Conservation (phyloP, 2,797 vertebrate genomes). For the Hypotaenidia philippensis region DNA sequence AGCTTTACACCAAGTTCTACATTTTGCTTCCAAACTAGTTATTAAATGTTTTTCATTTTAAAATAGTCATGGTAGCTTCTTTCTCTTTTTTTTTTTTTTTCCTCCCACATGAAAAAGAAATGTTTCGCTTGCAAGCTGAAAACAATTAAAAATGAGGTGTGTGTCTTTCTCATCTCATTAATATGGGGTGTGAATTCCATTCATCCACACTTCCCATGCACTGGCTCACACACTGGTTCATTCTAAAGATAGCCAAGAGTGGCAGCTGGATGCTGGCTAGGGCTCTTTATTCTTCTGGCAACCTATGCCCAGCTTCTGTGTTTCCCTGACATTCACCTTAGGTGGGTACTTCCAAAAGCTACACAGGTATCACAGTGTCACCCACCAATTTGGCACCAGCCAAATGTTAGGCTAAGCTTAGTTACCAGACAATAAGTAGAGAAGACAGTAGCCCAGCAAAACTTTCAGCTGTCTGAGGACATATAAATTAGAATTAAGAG, state of each 20-base stretch:
- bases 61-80: not conserved
- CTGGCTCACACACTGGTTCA: not conserved
- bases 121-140: not conserved
- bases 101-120: constrained; percentile 13
- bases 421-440: not conserved
- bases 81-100: not conserved
- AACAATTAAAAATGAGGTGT: not conserved
- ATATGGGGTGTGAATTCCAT: not conserved
- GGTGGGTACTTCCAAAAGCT: not conserved
- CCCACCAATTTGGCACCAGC: not conserved
- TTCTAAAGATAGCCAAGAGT: not conserved
- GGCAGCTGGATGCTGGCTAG: not conserved
- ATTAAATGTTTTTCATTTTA: not conserved
- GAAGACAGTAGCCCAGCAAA: not conserved
- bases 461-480: not conserved
- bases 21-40: not conserved
- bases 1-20: not conserved
- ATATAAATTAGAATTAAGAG: not conserved
- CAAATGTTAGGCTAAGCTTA: not conserved
- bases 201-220: not conserved
- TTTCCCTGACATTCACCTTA: not conserved
- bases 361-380: not conserved
- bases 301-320: accelerated
- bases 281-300: not conserved
- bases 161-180: not conserved